Evolutionary conservation across 1,140 invertebrate genomes (phyloP).

Genomic region (Macrosteles quadrilineatus): DNA sequence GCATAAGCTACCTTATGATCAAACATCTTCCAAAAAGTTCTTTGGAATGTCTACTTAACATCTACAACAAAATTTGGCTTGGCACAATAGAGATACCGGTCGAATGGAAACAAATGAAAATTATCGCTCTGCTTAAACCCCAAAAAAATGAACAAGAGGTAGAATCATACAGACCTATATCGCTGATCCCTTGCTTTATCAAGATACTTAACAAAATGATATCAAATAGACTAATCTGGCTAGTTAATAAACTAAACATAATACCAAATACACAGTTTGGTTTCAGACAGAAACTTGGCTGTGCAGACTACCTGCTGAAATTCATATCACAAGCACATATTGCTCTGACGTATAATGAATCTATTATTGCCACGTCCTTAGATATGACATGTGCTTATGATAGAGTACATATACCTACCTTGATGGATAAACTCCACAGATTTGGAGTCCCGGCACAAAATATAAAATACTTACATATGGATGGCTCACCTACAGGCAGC

Average conservation of each 20-base stretch:
- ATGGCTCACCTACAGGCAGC: no score
- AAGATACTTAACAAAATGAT: conserved; percentile 2
- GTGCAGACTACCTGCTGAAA: not conserved
- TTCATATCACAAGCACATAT: not conserved
- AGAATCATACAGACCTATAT: conserved; percentile 11
- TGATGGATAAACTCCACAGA: not conserved
- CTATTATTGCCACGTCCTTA: not conserved
- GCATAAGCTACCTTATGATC: conserved; percentile 2
- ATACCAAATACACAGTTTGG: conserved; percentile 11
- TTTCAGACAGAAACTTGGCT: not conserved
- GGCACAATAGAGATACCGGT: not conserved
- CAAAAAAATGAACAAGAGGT: not conserved
- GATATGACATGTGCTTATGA: not conserved
- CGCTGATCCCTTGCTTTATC: not conserved
- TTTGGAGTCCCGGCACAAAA: not conserved
- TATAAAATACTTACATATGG: not conserved
- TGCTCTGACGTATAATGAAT: not conserved
- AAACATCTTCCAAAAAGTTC: not conserved
- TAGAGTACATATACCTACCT: not conserved
- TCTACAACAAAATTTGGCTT: not conserved
- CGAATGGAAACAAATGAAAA: not conserved
- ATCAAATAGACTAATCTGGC: not conserved
- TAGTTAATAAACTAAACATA: not conserved
- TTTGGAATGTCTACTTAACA: not conserved
- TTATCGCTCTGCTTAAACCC: conserved; percentile 1